phyloP scores from a whole-genome alignment of 2,888 invertebrate genomes.

The Drosophila borealis region DNA sequence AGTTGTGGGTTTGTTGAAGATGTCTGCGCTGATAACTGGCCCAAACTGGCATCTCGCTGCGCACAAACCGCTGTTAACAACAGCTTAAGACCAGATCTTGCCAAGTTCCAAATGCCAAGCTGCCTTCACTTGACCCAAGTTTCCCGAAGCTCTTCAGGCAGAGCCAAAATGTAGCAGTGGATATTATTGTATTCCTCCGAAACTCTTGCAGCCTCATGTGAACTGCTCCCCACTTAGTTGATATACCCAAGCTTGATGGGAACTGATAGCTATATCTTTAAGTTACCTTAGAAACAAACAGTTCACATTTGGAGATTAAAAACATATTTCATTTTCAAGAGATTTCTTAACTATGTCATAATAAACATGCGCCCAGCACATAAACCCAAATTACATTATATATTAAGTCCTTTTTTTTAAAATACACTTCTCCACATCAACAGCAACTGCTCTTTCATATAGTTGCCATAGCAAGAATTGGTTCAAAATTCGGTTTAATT shows the following conservation, averaged over 20 bases:
- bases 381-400: too few species aligned
- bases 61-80: background rate
- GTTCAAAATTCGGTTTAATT: background rate
- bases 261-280: background rate
- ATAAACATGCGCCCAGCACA: too few species aligned
- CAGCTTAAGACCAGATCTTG: slow-evolving; percentile 4
- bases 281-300: background rate
- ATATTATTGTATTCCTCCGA: too few species aligned
- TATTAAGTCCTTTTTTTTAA: too few species aligned
- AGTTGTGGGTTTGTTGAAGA: slow-evolving; percentile 56
- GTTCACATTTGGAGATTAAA: background rate
- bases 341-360: too few species aligned
- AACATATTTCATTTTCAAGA: background rate
- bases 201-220: too few species aligned
- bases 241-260: too few species aligned
- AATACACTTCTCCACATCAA: too few species aligned
- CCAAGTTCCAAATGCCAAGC: background rate
- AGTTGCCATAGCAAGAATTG: background rate
- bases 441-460: background rate
- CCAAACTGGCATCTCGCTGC: slow-evolving; percentile 5
- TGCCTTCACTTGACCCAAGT: slow-evolving; percentile 3
- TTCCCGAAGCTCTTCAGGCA: background rate
- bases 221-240: too few species aligned
- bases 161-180: too few species aligned
- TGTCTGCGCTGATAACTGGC: slow-evolving; percentile 50